These are phyloP conservation scores for Microcebus jonahi DNA, from an alignment of 2,113 vertebrate genomes.

Conservation along the genomic window DNA sequence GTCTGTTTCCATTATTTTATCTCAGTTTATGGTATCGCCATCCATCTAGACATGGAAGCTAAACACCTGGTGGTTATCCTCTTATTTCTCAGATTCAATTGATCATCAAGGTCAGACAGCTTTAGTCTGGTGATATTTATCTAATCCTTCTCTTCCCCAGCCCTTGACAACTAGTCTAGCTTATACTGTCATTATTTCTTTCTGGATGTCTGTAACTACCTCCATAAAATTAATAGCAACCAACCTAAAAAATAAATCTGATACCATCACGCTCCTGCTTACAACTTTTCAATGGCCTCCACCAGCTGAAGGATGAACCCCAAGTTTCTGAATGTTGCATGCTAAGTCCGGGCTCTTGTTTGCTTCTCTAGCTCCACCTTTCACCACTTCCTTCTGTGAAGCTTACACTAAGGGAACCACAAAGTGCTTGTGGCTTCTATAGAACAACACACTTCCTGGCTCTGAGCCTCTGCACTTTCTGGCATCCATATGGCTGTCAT, in stretches of 20 bases:
- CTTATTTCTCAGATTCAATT: neutral
- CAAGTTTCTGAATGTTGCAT: neutral
- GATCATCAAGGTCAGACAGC: neutral
- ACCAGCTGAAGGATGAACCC: neutral
- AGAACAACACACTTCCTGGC: slow-evolving; percentile 9
- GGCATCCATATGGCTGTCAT: neutral
- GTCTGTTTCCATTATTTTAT: neutral
- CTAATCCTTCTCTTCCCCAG: neutral
- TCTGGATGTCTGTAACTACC: neutral
- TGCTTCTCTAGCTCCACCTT: neutral
- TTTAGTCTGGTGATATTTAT: neutral
- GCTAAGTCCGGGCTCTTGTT: neutral
- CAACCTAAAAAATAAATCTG: neutral
- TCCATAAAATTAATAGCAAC: neutral
- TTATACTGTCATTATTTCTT: neutral
- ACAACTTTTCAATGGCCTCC: neutral
- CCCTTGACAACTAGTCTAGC: neutral
- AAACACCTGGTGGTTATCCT: neutral
- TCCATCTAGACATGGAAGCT: neutral
- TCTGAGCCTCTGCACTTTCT: neutral
- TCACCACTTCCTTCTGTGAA: slow-evolving; percentile 46
- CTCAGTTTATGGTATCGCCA: neutral
- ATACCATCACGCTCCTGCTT: neutral
- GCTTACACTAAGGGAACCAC: neutral
- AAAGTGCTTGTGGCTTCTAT: neutral